Evolutionary conservation across 2,888 invertebrate genomes (phyloP).

Genomic region (Eristalis tenax): DNA sequence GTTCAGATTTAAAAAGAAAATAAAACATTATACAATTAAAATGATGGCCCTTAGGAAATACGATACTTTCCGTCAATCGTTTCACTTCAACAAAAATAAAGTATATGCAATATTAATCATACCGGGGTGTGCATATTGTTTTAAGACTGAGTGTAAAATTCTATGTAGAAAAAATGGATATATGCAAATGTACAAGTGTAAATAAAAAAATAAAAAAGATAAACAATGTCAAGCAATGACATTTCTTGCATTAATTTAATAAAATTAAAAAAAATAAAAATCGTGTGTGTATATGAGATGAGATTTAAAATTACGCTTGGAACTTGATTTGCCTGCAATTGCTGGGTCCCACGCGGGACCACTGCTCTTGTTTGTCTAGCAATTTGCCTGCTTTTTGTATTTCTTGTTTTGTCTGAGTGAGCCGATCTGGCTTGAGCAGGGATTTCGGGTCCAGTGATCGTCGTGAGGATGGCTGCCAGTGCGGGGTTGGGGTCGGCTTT

Average conservation of each 20-base stretch:
- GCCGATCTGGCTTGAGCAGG: not conserved
- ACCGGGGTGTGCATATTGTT: not conserved
- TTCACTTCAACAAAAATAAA: constrained; percentile 36
- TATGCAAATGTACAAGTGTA: constrained; percentile 57
- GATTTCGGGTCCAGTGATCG: too few species aligned
- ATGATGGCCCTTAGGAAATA: constrained; percentile 37
- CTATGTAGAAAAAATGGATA: constrained; percentile 45
- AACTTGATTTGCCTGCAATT: constrained; percentile 63
- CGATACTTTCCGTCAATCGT: constrained; percentile 38
- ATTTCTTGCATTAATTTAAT: constrained; percentile 33
- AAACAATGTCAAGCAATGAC: constrained; percentile 39
- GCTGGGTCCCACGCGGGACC: not conserved
- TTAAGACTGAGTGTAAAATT: constrained; percentile 44
- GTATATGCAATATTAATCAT: not conserved
- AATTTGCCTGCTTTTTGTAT: constrained; percentile 24
- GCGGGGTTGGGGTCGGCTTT: not conserved
- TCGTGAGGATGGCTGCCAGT: not conserved
- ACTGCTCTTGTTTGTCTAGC: not conserved
- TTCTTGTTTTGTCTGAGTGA: constrained; percentile 6
- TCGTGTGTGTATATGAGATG: constrained; percentile 53
- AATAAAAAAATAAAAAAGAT: constrained; percentile 7
- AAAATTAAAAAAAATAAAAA: constrained; percentile 22
- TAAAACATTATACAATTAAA: constrained; percentile 26
- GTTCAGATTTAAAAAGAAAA: constrained; percentile 12
- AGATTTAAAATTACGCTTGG: constrained; percentile 70